These are phyloP conservation scores for Coryphaenoides rupestris DNA, from an alignment of 2,113 vertebrate species.

Conservation along the genomic window DNA sequence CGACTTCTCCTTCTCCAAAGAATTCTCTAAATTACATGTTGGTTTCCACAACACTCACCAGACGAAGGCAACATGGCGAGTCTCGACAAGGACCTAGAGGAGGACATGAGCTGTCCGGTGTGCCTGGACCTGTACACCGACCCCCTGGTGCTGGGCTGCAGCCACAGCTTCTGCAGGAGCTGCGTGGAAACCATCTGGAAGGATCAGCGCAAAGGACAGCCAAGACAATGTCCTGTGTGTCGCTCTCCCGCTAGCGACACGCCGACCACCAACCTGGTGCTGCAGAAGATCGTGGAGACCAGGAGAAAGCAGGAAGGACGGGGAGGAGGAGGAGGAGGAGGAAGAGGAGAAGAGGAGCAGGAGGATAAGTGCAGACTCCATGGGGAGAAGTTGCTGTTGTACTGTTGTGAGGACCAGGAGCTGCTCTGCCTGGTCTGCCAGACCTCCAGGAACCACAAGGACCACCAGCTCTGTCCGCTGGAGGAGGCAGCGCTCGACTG, in stretches of 20 bases:
- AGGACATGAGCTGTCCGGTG: slow-evolving; percentile 18
- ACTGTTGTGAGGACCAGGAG: no score
- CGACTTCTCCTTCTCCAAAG: no score
- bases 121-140: slow-evolving; percentile 26
- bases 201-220: no score
- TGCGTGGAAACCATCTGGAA: slow-evolving; percentile 24
- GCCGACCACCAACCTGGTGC: slow-evolving; percentile 17
- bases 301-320: neutral
- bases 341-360: neutral
- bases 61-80: no score
- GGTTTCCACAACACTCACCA: no score
- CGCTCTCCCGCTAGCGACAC: neutral
- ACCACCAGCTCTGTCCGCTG: no score
- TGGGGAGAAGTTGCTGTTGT: no score
- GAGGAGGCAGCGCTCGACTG: no score
- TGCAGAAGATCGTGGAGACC: slow-evolving; percentile 29
- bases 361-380: no score
- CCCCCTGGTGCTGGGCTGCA: slow-evolving; percentile 27
- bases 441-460: no score
- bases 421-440: no score
- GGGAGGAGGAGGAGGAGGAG: neutral
- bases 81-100: neutral
- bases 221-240: slow-evolving; percentile 9
- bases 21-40: no score
- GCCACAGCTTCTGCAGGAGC: slow-evolving; percentile 37